Percentiles rank a stretch among this genome's conserved stretches.
These are phyloP conservation scores for Aeoliscus strigatus DNA, from an alignment of 2,797 vertebrate species.

Conservation along the genomic window DNA sequence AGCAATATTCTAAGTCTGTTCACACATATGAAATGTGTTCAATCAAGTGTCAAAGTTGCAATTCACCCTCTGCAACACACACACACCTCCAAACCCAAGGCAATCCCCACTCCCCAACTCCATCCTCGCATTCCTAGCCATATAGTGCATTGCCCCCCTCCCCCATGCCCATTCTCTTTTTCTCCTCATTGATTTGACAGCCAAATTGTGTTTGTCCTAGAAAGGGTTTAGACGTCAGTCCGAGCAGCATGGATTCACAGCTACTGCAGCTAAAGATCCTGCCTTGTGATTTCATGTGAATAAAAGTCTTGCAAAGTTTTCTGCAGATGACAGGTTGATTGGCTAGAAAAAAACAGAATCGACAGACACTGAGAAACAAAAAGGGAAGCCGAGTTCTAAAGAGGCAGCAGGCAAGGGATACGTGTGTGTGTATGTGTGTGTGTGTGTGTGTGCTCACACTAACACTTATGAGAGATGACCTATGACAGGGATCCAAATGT, in stretches of 20 bases:
- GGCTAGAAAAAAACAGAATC: conserved; percentile 23
- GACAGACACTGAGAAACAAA: conserved; percentile 30
- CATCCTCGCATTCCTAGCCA: conserved; percentile 45
- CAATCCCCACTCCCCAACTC: conserved; percentile 15
- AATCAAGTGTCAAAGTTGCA: conserved; percentile 62
- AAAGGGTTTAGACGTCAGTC: conserved; percentile 70
- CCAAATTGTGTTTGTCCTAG: conserved; percentile 78
- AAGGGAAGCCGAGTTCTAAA: conserved; percentile 13
- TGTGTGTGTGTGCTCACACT: conserved; percentile 6
- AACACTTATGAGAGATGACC: conserved; percentile 62
- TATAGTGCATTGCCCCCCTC: conserved; percentile 47
- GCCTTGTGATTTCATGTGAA: conserved; percentile 51
- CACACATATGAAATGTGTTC: conserved; percentile 69
- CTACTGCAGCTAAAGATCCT: conserved; percentile 50
- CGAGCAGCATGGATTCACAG: conserved; percentile 52
- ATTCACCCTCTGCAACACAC: conserved; percentile 25
- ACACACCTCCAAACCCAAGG: conserved; percentile 12
- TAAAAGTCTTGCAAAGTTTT: conserved; percentile 42
- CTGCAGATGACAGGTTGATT: conserved; percentile 54
- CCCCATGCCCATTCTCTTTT: conserved; percentile 35
- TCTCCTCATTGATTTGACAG: conserved; percentile 73
- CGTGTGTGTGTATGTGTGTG: background rate
- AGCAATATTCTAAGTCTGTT: conserved; percentile 67
- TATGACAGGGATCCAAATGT: conserved; percentile 51
- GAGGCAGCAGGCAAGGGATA: conserved; percentile 3